Percentiles rank a stretch among this genome's conserved stretches.
Conservation (phyloP, 2,888 invertebrate species). For the Lydus trimaculatus region DNA sequence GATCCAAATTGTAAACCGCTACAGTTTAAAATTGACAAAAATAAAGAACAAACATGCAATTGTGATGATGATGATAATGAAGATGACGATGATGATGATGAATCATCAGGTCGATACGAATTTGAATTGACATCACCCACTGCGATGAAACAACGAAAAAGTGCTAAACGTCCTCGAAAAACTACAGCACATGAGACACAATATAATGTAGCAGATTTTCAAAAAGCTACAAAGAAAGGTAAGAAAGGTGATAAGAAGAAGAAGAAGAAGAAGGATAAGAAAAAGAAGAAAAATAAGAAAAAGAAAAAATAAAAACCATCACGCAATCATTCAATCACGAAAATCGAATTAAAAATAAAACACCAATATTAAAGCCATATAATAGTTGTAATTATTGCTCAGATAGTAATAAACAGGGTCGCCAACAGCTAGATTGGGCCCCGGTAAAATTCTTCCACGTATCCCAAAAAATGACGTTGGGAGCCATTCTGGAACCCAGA, state of each 20-base stretch:
- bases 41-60: slow-evolving; percentile 56
- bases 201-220: slow-evolving; percentile 19
- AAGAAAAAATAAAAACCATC: no score
- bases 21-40: slow-evolving; percentile 71
- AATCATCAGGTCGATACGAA: slow-evolving; percentile 70
- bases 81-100: slow-evolving; percentile 51
- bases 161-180: not conserved
- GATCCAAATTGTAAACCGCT: slow-evolving; percentile 71
- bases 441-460: no score
- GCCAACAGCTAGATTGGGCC: no score
- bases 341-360: slow-evolving; percentile 22
- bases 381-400: no score
- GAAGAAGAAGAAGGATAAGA: slow-evolving; percentile 32
- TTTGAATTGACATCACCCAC: slow-evolving; percentile 77
- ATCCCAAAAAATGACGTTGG: no score
- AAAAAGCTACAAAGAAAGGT: slow-evolving; percentile 13
- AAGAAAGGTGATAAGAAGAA: slow-evolving; percentile 26
- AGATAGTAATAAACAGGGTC: no score
- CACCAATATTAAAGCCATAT: no score
- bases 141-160: not conserved
- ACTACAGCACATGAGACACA: slow-evolving; percentile 14
- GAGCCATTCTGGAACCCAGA: no score
- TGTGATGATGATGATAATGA: slow-evolving; percentile 61
- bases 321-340: no score
- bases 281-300: no score